Evolutionary conservation across 2,797 vertebrate species (phyloP), one percentile per base, ranked within the genome.

Genomic region (Tenualosa thibaudeaui): DNA sequence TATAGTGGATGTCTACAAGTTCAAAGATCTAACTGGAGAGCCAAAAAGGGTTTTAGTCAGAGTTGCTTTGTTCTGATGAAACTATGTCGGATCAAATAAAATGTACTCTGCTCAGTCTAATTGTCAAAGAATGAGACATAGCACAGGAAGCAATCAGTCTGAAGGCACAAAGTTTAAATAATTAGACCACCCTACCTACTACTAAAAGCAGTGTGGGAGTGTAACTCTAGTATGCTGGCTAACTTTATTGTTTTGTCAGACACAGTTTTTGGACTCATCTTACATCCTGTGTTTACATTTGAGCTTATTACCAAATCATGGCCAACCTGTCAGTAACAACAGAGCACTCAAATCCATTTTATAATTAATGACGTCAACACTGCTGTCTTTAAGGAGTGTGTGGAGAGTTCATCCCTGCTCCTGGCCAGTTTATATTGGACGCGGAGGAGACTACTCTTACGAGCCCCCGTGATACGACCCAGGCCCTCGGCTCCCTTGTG

Each of bases 381-480:
- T 75, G 68, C 68, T 43, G 26, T 75, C 68, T 75, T 75, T 37
- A 43, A 37, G 13, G 65, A 40, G 31, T 40, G 13, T 19, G 31
- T 75, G 68, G 31, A 15, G 37, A 75, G 31, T 37, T 19, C 37
- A 37, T 40, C 4, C 26, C 31, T 43, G 68, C 68, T 40, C 68
- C 31, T 75, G 68, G 12, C 10, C 31, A 75, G 68, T 75, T 75
- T 75, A 75, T 75, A 19, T 37, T 75, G 31, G 68, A 37, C 17
- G 12, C 31, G 15, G 3, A 31, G 31, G 68, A 75, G 68, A 13
- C 31, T 19, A 43, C 68, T 15, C 37, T 43, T 75, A 40, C 13
- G 3, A 40, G 68, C 68, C 37, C 68, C 68, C 68, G 12, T 75
- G 68, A 75, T 40, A 75, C 31, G 68, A 75, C 68, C 68, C 68